Conservation (phyloP, 2,888 invertebrate species). For the Drosophila nr. medialis region DNA sequence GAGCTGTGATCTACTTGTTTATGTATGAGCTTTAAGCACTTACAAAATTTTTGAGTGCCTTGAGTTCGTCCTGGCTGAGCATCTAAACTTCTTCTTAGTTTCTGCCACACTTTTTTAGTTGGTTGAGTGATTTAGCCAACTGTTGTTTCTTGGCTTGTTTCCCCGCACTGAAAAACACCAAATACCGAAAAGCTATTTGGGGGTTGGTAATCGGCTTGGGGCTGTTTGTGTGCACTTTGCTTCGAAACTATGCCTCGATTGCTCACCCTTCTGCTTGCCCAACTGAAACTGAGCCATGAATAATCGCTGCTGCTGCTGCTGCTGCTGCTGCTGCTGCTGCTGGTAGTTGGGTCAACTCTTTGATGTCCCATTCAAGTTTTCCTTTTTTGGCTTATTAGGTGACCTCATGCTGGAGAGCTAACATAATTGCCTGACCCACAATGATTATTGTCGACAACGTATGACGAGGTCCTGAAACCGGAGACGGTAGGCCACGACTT, state of each 20-base stretch:
- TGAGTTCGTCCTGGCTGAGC: background rate
- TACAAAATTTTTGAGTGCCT: constrained; percentile 2
- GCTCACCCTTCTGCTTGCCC: background rate
- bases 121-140: constrained; percentile 6
- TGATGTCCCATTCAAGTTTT: constrained; percentile 26
- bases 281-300: constrained; percentile 29
- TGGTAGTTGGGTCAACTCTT: constrained; percentile 27
- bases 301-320: constrained; percentile 21
- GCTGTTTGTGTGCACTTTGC: constrained; percentile 36
- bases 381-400: constrained; percentile 7
- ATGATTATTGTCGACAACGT: constrained; percentile 32
- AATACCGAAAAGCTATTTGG: constrained; percentile 6
- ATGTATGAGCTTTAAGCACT: background rate
- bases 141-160: background rate
- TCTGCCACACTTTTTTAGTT: constrained; percentile 1
- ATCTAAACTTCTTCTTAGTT: background rate
- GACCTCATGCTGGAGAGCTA: constrained; percentile 23
- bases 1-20: background rate
- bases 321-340: constrained; percentile 1
- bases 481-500: constrained; percentile 26
- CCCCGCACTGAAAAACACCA: background rate
- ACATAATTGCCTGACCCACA: constrained; percentile 30
- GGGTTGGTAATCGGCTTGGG: constrained; percentile 39
- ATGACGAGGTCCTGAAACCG: constrained; percentile 45
- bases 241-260: background rate